These are phyloP conservation scores for Rissa tridactyla DNA, from an alignment of 2,113 vertebrate species.

Conservation along the genomic window DNA sequence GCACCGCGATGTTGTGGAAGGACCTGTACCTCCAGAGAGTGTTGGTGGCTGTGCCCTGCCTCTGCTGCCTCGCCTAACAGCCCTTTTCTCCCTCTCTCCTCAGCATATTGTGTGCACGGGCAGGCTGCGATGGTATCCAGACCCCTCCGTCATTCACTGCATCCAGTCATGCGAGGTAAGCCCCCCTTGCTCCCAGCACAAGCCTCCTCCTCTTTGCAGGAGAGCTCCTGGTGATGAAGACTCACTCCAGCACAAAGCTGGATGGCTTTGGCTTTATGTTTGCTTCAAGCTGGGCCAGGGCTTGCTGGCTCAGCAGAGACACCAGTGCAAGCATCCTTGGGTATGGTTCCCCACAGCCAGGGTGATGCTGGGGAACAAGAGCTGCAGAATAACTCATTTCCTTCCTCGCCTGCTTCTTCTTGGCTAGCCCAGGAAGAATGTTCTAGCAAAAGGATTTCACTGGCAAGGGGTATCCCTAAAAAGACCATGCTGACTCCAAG, in stretches of 20 bases:
- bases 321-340: background rate
- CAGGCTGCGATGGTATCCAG: slow-evolving; percentile 86
- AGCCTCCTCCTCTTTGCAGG: background rate
- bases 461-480: slow-evolving; percentile 65
- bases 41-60: background rate
- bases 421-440: background rate
- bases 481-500: background rate
- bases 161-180: slow-evolving; percentile 96
- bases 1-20: background rate
- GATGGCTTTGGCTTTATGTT: background rate
- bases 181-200: rapidly evolving
- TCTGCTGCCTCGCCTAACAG: background rate
- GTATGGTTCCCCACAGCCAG: background rate
- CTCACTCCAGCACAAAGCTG: background rate
- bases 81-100: background rate
- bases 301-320: background rate
- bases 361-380: background rate
- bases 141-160: slow-evolving; percentile 85
- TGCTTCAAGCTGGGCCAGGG: background rate
- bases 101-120: slow-evolving; percentile 94
- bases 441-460: slow-evolving; percentile 63
- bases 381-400: background rate
- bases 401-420: slow-evolving; percentile 1
- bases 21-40: background rate
- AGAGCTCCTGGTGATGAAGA: background rate